Base-by-base conservation (phyloP, 2,113 vertebrate genomes). In the Rhinoptilus africanus region DNA sequence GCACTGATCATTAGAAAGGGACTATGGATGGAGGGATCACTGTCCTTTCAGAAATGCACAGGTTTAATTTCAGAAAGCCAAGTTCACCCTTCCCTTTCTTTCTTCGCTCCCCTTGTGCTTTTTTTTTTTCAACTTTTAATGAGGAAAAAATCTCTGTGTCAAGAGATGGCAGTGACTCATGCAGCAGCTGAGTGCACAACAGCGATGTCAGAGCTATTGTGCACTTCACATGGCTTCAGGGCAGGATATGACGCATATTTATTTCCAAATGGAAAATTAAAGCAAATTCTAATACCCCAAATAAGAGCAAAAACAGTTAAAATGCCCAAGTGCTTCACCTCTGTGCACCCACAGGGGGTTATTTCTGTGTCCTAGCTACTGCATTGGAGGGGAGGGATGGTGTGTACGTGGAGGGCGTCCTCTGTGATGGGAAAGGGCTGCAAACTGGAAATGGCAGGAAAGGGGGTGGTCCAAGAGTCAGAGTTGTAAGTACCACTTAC, bases 201-300 rank as follows among this genome's bases (percentile, higher is more conserved):
- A 59, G 67, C 64, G n/a, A 3, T 39, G 59, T 23, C 90, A 69
- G 43, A 81, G 64, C n/a, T 23, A 0, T 7, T 50, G 54, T 59
- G 54, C 75, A 71, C 39, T 62, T 43, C 62, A 6, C 3, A 1
- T 0, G 1, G 39, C 72, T 83, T 67, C 43, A 28, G 71, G 68
- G 50, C 75, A 80, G 50, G 23, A 41, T 32, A 41, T 32, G 71
- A 24, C 59, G 80, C 21, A 23, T 35, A 59, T 35, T 92, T 91
- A 48, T 81, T 63, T 87, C 76, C 59, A 45, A 69, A 5, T 43
- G 50, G 86, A 93, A 89, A 92, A 89, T 35, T 47, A 50, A 67
- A 95, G 41, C 19, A 94, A 89, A 78, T 81, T 81, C 54, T 89
- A 59, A 91, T 84, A 89, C n/a, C 34, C 23, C 56, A 57, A 54